Evolutionary conservation across 2,113 vertebrate species (phyloP).

Genomic region (Syngnathus floridae): DNA sequence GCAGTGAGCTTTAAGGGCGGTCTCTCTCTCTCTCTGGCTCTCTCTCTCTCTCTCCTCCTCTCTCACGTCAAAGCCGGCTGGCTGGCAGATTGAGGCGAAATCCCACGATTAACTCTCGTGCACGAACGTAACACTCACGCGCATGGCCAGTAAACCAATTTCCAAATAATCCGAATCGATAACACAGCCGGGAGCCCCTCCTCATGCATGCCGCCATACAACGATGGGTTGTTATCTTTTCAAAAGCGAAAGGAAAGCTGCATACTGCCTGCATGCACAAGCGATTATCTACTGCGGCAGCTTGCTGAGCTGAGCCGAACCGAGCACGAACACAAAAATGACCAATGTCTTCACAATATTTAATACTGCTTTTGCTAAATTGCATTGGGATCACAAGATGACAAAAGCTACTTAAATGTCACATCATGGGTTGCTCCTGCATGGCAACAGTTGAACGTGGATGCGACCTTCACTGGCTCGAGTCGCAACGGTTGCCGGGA

Average conservation of each 20-base stretch:
- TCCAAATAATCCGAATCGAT: too few species aligned
- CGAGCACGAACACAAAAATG: too few species aligned
- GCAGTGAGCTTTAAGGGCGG: constrained; percentile 40
- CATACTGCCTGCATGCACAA: constrained; percentile 32
- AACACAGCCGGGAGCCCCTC: too few species aligned
- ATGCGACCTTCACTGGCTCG: background rate
- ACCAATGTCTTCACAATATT: too few species aligned
- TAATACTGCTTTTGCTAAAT: too few species aligned
- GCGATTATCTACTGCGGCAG: constrained; percentile 53
- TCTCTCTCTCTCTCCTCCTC: constrained; percentile 15
- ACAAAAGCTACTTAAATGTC: background rate
- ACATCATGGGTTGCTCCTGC: background rate
- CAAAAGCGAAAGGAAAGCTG: constrained; percentile 15
- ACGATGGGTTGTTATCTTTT: constrained; percentile 24
- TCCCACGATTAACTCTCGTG: constrained; percentile 26
- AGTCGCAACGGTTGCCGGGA: constrained; percentile 25
- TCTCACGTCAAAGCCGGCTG: constrained; percentile 36
- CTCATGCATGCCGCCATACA: background rate
- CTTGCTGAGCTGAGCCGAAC: background rate
- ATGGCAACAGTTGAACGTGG: background rate
- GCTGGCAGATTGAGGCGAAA: constrained; percentile 23
- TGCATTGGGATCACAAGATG: background rate
- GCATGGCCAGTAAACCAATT: background rate
- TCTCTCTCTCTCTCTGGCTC: constrained; percentile 6
- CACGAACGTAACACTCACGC: background rate